A percentile compares a stretch with the other conserved stretches of the same genome.
Conservation (phyloP, 2,797 vertebrate species). For the Danio jaintianensis region DNA sequence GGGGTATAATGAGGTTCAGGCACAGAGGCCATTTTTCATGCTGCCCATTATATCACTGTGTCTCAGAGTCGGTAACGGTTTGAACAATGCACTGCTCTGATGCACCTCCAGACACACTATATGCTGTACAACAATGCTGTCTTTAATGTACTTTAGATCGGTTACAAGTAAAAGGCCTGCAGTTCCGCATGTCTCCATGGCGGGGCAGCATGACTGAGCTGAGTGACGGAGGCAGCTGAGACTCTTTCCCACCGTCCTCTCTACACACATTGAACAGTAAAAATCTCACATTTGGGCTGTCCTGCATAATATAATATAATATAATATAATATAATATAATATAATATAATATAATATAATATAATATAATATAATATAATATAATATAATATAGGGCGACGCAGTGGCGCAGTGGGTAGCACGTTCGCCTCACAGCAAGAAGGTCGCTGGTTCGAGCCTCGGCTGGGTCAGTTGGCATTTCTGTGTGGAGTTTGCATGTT, state of each 20-base stretch:
- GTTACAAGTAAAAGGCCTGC: conserved; percentile 29
- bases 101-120: neutral
- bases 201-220: conserved; percentile 31
- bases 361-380: too few relatives aligned
- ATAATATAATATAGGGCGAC: too few relatives aligned
- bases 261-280: too few relatives aligned
- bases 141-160: conserved; percentile 19
- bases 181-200: conserved; percentile 54
- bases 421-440: too few relatives aligned
- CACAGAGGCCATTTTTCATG: conserved; percentile 10
- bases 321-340: too few relatives aligned
- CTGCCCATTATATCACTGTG: neutral
- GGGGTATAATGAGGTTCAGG: neutral
- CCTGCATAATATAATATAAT: too few relatives aligned
- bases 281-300: too few relatives aligned
- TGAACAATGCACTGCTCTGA: neutral
- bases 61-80: neutral
- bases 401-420: too few relatives aligned
- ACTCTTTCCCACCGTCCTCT: conserved; percentile 66
- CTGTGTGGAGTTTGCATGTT: too few relatives aligned
- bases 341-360: too few relatives aligned
- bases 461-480: too few relatives aligned
- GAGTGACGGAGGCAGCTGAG: conserved; percentile 87
- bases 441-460: too few relatives aligned
- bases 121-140: conserved; percentile 14